These are phyloP conservation scores for Crotalus horridus DNA, from an alignment of 2,113 vertebrate genomes.

Conservation along the genomic window DNA sequence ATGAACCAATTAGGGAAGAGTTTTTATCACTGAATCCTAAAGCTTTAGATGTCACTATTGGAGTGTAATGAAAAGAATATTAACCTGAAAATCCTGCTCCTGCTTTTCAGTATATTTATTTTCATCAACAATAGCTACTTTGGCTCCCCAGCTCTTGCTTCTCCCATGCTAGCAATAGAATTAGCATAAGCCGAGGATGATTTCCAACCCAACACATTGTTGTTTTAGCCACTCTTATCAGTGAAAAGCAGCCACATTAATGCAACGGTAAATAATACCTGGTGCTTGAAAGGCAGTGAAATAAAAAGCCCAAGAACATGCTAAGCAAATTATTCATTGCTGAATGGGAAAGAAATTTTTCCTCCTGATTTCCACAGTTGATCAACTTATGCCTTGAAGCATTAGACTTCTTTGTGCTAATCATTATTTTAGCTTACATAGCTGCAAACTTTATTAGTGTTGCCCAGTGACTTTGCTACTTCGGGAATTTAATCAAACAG, in stretches of 20 bases:
- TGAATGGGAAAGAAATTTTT: background rate
- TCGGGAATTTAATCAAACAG: conserved; percentile 64
- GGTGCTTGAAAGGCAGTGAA: conserved; percentile 11
- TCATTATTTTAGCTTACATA: conserved; percentile 54
- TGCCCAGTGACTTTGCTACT: conserved; percentile 52
- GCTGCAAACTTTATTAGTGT: conserved; percentile 48
- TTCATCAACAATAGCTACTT: background rate
- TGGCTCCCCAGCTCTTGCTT: background rate
- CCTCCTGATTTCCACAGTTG: conserved; percentile 36
- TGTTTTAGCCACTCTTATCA: conserved; percentile 5
- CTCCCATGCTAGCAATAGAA: background rate
- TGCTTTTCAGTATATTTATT: background rate
- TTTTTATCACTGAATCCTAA: background rate
- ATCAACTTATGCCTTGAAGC: conserved; percentile 44
- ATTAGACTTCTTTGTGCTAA: conserved; percentile 37
- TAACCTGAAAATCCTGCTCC: background rate
- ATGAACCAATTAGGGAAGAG: background rate
- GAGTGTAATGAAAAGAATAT: background rate
- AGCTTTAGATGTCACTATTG: background rate
- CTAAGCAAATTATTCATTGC: conserved; percentile 8
- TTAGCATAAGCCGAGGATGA: background rate
- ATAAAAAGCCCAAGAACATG: background rate
- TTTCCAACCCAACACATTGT: background rate
- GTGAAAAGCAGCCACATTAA: conserved; percentile 1
- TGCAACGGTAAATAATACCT: background rate